Conservation (phyloP, 2,797 vertebrate species). For the Lithobates pipiens region DNA sequence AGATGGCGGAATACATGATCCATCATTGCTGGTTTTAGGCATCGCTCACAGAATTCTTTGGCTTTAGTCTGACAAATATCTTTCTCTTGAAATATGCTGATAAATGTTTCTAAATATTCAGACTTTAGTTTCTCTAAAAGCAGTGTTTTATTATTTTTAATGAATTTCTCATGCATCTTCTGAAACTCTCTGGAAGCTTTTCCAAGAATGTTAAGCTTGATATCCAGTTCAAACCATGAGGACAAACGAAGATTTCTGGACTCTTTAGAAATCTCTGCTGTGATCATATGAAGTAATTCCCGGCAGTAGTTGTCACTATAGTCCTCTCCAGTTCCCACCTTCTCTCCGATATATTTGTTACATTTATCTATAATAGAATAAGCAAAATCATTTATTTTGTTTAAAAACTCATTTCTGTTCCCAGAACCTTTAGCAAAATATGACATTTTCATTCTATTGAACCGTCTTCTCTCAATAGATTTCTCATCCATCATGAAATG, state of each 20-base stretch:
- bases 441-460: no score
- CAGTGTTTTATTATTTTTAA: slow-evolving; percentile 62
- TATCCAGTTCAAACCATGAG: slow-evolving; percentile 74
- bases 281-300: slow-evolving; percentile 73
- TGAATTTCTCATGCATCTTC: slow-evolving; percentile 70
- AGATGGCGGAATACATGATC: slow-evolving; percentile 65
- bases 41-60: slow-evolving; percentile 59
- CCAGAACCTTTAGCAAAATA: fast-evolving
- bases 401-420: background rate
- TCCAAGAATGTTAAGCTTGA: slow-evolving; percentile 75
- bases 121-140: slow-evolving; percentile 67
- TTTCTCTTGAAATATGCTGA: slow-evolving; percentile 69
- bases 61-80: no score
- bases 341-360: slow-evolving; percentile 69
- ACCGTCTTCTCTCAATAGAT: background rate
- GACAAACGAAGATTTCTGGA: slow-evolving; percentile 64
- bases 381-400: background rate
- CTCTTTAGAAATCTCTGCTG: slow-evolving; percentile 65
- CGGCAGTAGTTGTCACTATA: slow-evolving; percentile 75
- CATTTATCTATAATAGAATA: slow-evolving; percentile 67
- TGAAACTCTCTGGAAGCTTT: slow-evolving; percentile 74
- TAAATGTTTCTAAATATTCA: slow-evolving; percentile 68
- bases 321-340: slow-evolving; percentile 65
- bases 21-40: slow-evolving; percentile 68
- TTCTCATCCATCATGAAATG: background rate